Percentiles rank a stretch among this genome's conserved stretches.
phyloP scores from a whole-genome alignment of 1,140 invertebrate species.

The Brachionus koreanus region DNA sequence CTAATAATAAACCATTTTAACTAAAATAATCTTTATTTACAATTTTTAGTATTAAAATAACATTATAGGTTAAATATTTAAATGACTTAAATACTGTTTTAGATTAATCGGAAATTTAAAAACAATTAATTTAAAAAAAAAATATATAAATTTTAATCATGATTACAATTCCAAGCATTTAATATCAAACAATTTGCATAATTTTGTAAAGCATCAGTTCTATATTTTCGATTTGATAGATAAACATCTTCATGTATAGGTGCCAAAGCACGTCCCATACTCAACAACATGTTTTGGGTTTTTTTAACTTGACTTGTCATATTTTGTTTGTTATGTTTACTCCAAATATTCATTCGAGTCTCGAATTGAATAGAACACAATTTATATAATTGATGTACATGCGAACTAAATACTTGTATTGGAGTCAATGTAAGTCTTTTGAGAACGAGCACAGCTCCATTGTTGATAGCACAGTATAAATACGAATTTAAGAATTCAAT shows the following conservation, averaged over 20 bases:
- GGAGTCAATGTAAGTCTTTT: conserved; percentile 35
- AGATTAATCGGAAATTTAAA: not conserved
- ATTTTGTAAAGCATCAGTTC: conserved; percentile 25
- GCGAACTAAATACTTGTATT: conserved; percentile 3
- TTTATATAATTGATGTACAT: conserved; percentile 37
- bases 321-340: not conserved
- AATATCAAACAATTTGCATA: conserved; percentile 45
- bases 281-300: conserved; percentile 24
- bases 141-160: not conserved
- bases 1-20: too few species aligned
- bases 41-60: not conserved
- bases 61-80: not conserved
- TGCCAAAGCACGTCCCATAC: conserved; percentile 24
- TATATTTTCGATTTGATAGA: not conserved
- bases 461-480: conserved; percentile 35
- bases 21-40: not conserved
- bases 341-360: conserved; percentile 1
- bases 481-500: conserved; percentile 24
- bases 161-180: conserved; percentile 35
- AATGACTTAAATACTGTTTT: conserved; percentile 23
- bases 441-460: conserved; percentile 11
- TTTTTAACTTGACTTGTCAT: conserved; percentile 15
- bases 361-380: conserved; percentile 12
- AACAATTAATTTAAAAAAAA: not conserved
- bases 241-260: conserved; percentile 31